Base-by-base conservation (phyloP, 2,888 invertebrate genomes). In the Iphiclides podalirius region DNA sequence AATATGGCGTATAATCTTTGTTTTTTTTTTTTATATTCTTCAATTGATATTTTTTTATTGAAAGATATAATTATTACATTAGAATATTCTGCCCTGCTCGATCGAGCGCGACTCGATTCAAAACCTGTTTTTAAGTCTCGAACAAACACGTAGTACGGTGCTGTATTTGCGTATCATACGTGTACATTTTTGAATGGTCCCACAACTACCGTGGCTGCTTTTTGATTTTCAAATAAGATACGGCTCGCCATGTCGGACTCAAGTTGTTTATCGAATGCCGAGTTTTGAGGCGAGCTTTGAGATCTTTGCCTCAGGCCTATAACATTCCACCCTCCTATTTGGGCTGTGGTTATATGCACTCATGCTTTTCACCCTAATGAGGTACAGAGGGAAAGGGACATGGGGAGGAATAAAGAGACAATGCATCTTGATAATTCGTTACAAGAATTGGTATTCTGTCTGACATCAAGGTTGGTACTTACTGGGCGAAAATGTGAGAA, bases 221-320 rank as follows among this genome's bases (percentile, higher is more conserved):
- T 78, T 73, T 78, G 78, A 79, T 79, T 74, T 63, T 60, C 70
- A 78, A 80, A 79, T 71, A 76, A 79, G 79, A 80, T 78, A 79
- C 75, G 66, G 65, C 72, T 74, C 75, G 72, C 49, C 17, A 38
- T 16, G 44, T 40, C 55, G 59, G 58, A 63, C 56, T 53, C 58
- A 59, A 57, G 60, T 63, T 56, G 54, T 55, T 63, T 63, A 61
- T 60, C 59, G 59, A 60, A 62, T 59, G 58, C 60, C 47, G 58
- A 59, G 55, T 60, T 59, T 61, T 54, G 52, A 58, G 23, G 12
- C 38, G 16, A 17, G 28, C 43, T 49, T 34, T 39, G 26, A 39
- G 37, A 53, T 37, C 53, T 49, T 38, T 41, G 31, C 31, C 11
- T 31, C 12, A 6, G 41, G 40, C 43, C 52, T 49, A 56, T 58